A percentile compares a stretch with the other conserved stretches of the same genome.
Evolutionary conservation across 2,113 vertebrate genomes (phyloP).

Genomic region (Scalopus aquaticus): DNA sequence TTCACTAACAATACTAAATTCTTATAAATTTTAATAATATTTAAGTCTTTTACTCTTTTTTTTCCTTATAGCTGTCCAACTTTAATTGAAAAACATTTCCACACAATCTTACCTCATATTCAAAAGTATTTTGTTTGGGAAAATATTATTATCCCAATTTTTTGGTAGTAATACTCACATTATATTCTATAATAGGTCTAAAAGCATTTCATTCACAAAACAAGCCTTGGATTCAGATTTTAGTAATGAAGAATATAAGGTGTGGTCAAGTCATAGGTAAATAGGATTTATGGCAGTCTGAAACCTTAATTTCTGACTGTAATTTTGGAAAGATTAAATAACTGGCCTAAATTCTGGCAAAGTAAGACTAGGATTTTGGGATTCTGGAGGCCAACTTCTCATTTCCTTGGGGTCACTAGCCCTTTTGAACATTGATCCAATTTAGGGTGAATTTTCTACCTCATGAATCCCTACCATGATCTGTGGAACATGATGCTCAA

Average conservation of each 20-base stretch:
- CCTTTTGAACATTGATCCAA: neutral
- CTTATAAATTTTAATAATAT: constrained; percentile 33
- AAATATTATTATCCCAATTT: constrained; percentile 45
- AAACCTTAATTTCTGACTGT: neutral
- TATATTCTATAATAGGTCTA: constrained; percentile 11
- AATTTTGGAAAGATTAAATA: neutral
- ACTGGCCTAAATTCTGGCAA: neutral
- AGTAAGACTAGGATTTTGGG: neutral
- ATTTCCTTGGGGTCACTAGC: neutral
- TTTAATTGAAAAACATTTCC: neutral
- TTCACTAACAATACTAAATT: neutral
- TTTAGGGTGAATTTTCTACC: neutral
- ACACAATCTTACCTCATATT: neutral
- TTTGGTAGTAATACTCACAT: constrained; percentile 9
- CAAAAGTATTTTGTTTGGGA: constrained; percentile 6
- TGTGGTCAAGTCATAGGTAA: neutral
- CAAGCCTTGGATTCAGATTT: neutral
- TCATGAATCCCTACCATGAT: neutral
- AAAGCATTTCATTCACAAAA: constrained; percentile 25
- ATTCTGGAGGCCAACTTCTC: neutral
- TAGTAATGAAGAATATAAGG: neutral
- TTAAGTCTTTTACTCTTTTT: neutral
- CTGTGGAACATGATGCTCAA: neutral
- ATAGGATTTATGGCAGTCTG: neutral
- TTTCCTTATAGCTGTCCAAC: constrained; percentile 20